phyloP scores from a whole-genome alignment of 2,888 invertebrate species.

The Drosophila parthenogenetica region DNA sequence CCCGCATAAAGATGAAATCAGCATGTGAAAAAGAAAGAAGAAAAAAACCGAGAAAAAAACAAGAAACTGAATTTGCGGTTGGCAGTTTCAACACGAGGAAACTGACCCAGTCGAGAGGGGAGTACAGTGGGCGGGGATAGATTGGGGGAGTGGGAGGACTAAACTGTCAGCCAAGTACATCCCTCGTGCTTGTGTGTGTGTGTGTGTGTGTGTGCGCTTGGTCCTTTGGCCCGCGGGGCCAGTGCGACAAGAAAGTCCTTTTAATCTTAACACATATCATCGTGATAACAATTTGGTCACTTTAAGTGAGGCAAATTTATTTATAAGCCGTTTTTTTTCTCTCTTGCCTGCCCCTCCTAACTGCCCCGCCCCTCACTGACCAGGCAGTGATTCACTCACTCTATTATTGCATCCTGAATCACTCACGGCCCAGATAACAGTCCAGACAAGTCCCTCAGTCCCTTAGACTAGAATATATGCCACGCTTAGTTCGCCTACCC shows the following conservation, averaged over 20 bases:
- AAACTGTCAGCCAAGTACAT: constrained; percentile 52
- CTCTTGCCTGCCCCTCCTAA: neutral
- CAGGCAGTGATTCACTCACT: constrained; percentile 62
- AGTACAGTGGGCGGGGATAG: neutral
- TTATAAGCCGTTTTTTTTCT: constrained; percentile 81
- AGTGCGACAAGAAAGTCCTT: constrained; percentile 83
- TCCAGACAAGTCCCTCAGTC: constrained; percentile 30
- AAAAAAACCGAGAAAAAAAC: constrained; percentile 33
- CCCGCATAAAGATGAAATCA: constrained; percentile 72
- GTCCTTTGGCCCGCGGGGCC: constrained; percentile 56
- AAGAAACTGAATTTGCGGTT: constrained; percentile 67
- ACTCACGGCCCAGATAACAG: constrained; percentile 43
- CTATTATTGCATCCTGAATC: constrained; percentile 65
- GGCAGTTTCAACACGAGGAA: constrained; percentile 44
- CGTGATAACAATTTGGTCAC: constrained; percentile 85
- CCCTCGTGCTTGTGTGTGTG: constrained; percentile 31
- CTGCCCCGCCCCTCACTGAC: neutral
- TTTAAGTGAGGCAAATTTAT: constrained; percentile 85
- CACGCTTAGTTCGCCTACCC: constrained; percentile 46
- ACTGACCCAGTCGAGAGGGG: constrained; percentile 19
- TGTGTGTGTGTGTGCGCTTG: constrained; percentile 13
- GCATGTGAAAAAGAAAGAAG: constrained; percentile 72
- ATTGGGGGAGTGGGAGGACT: neutral
- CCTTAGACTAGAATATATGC: constrained; percentile 12
- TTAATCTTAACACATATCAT: constrained; percentile 84